A percentile compares a stretch with the other conserved stretches of the same genome.
phyloP scores from a whole-genome alignment of 2,888 invertebrate species.

The Apodemia mormo region DNA sequence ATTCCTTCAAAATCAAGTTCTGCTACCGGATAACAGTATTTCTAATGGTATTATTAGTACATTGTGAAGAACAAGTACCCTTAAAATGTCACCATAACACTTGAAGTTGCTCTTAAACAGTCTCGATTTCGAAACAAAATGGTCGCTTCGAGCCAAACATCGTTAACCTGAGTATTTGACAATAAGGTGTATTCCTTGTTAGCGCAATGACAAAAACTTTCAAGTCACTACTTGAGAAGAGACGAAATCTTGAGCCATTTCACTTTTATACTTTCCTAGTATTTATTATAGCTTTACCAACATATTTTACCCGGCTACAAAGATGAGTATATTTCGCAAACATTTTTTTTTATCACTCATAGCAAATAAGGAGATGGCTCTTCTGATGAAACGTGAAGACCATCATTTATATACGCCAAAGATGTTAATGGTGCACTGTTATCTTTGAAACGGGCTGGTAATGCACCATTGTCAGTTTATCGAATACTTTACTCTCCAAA shows the following conservation, averaged over 20 bases:
- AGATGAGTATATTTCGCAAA: too few species aligned
- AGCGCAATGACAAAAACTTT: slow-evolving; percentile 1
- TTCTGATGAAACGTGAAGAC: too few species aligned
- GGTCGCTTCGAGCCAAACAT: slow-evolving; percentile 5
- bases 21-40: not conserved
- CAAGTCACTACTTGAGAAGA: slow-evolving; percentile 4
- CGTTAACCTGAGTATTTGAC: slow-evolving; percentile 14
- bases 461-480: too few species aligned
- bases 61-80: not conserved
- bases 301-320: too few species aligned
- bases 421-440: too few species aligned
- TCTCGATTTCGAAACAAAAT: slow-evolving; percentile 16
- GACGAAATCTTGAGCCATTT: not conserved
- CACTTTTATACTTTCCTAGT: not conserved
- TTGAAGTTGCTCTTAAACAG: not conserved
- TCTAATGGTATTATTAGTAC: not conserved
- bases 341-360: too few species aligned
- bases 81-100: slow-evolving; percentile 1
- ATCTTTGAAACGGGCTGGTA: too few species aligned
- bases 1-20: too few species aligned
- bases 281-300: too few species aligned
- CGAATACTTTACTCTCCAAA: too few species aligned
- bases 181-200: slow-evolving; percentile 9
- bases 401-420: too few species aligned
- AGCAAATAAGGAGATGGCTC: too few species aligned